A percentile compares a stretch with the other conserved stretches of the same genome.
These are phyloP conservation scores for Microplitis manilae DNA, from an alignment of 2,888 invertebrate genomes.

Conservation along the genomic window DNA sequence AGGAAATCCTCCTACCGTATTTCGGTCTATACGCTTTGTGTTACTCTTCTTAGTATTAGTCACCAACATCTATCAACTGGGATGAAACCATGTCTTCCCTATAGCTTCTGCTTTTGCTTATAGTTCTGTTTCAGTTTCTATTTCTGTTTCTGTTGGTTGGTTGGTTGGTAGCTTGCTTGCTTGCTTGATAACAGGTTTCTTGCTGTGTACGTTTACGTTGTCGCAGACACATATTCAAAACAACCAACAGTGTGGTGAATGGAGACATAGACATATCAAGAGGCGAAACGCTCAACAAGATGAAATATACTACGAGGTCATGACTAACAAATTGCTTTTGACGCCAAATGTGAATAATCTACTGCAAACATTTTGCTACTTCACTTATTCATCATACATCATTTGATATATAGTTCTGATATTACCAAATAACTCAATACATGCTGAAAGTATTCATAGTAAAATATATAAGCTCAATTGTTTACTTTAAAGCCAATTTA, in stretches of 20 bases:
- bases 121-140: no score
- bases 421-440: no score
- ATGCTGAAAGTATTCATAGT: no score
- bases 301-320: constrained; percentile 36
- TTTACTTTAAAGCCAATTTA: background rate
- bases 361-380: constrained; percentile 19
- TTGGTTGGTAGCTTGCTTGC: constrained; percentile 11
- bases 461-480: background rate
- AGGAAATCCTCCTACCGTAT: constrained; percentile 30
- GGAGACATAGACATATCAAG: constrained; percentile 28
- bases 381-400: background rate
- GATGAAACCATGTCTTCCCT: constrained; percentile 54
- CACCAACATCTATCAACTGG: constrained; percentile 58
- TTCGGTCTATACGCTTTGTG: constrained; percentile 26
- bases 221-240: background rate
- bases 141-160: background rate
- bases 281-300: constrained; percentile 43
- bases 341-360: constrained; percentile 24
- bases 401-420: background rate
- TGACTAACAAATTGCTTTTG: constrained; percentile 47
- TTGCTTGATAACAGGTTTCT: constrained; percentile 37
- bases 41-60: constrained; percentile 48
- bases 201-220: constrained; percentile 13
- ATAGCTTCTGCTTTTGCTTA: background rate
- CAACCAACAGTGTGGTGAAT: background rate